Percentiles rank a stretch among this genome's conserved stretches.
These are phyloP conservation scores for Hucho hucho DNA, from an alignment of 2,113 vertebrate species.

Conservation along the genomic window DNA sequence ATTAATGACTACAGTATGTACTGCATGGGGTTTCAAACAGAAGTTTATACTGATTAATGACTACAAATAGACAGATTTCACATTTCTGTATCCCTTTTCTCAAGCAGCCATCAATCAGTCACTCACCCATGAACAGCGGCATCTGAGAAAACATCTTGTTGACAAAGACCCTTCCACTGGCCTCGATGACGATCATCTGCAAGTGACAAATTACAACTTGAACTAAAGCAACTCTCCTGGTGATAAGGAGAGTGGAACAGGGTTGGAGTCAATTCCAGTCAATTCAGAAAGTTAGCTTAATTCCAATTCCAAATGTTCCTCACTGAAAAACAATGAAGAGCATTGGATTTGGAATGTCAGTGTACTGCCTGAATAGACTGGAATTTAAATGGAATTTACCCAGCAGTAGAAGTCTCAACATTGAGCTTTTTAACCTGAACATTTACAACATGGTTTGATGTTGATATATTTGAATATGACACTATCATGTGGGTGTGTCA, in stretches of 20 bases:
- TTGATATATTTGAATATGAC: neutral
- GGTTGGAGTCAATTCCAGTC: too few species aligned
- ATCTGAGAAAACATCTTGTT: slow-evolving; percentile 73
- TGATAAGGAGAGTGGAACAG: too few species aligned
- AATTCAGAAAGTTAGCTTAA: too few species aligned
- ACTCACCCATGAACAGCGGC: slow-evolving; percentile 78
- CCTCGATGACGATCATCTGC: slow-evolving; percentile 75
- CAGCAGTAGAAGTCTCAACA: neutral
- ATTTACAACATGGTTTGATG: neutral
- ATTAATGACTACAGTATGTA: too few species aligned
- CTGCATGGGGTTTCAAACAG: neutral
- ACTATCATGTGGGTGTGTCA: neutral
- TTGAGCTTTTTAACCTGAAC: neutral
- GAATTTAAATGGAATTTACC: too few species aligned
- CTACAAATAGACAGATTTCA: neutral
- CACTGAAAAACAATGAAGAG: too few species aligned
- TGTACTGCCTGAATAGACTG: neutral
- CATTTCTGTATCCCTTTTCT: neutral
- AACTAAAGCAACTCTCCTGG: too few species aligned
- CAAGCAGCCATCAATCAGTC: neutral
- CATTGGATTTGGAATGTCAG: neutral
- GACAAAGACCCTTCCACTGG: slow-evolving; percentile 73
- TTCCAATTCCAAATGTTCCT: too few species aligned
- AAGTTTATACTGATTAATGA: neutral
- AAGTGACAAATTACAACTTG: neutral